These are phyloP conservation scores for Oryzias javanicus DNA, from an alignment of 2,113 vertebrate species.

Conservation along the genomic window DNA sequence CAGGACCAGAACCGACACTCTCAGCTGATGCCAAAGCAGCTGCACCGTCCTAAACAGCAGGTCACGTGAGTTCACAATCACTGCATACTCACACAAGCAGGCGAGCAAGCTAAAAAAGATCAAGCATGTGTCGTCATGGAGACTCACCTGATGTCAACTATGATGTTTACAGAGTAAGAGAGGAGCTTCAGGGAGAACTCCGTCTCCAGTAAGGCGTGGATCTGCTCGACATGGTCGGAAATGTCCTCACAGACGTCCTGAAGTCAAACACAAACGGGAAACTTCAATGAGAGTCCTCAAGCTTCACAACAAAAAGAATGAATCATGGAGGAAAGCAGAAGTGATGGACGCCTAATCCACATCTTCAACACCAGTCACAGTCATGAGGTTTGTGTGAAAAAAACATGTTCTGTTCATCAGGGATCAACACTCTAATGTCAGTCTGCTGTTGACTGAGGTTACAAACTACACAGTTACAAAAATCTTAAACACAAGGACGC, in stretches of 20 bases:
- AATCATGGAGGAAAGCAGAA: conserved; percentile 47
- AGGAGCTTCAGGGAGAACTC: conserved; percentile 98
- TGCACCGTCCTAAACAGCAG: conserved; percentile 75
- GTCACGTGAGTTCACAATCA: neutral
- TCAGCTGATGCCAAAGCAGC: conserved; percentile 96
- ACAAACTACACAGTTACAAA: conserved; percentile 1
- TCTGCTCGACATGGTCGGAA: conserved; percentile 98
- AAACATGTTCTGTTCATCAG: neutral
- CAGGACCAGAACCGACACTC: conserved; percentile 96
- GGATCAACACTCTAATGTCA: neutral
- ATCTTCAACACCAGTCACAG: conserved; percentile 53
- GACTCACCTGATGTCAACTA: conserved; percentile 89
- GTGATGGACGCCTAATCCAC: conserved; percentile 11
- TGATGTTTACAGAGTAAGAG: conserved; percentile 96
- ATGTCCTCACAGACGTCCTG: conserved; percentile 99
- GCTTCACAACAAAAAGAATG: too few relatives aligned
- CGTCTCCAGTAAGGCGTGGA: conserved; percentile 95
- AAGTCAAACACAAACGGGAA: conserved; percentile 36
- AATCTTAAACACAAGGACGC: neutral
- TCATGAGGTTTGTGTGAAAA: conserved; percentile 27
- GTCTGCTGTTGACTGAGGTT: neutral
- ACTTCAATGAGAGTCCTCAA: too few relatives aligned
- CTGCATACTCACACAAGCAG: too few relatives aligned
- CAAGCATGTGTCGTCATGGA: neutral
- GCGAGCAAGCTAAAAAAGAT: neutral